Conservation (phyloP, 2,888 invertebrate genomes). For the Crematogaster levior region DNA sequence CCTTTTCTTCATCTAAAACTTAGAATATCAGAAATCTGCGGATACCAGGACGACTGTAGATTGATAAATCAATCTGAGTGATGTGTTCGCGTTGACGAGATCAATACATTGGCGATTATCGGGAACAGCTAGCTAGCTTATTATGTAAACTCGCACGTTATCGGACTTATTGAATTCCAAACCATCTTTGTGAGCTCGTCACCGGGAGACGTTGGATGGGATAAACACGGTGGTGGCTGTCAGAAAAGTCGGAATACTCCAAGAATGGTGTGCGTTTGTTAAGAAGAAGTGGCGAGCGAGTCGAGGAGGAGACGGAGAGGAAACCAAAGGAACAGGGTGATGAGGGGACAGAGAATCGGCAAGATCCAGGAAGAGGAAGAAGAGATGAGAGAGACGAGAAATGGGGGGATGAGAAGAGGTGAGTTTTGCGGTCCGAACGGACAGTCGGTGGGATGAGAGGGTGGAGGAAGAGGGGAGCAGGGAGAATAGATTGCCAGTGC, state of each 20-base stretch:
- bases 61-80: neutral
- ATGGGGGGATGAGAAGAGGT: neutral
- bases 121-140: neutral
- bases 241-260: slow-evolving; percentile 79
- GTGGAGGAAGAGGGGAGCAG: slow-evolving; percentile 2
- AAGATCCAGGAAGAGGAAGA: slow-evolving; percentile 32
- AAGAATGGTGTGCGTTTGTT: slow-evolving; percentile 67
- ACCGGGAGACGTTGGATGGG: slow-evolving; percentile 76
- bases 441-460: slow-evolving; percentile 18
- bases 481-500: slow-evolving; percentile 75
- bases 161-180: slow-evolving; percentile 80
- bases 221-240: slow-evolving; percentile 77
- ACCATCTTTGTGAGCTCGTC: slow-evolving; percentile 75
- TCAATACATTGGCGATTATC: slow-evolving; percentile 34
- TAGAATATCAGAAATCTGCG: neutral
- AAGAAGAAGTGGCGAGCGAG: slow-evolving; percentile 34
- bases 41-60: neutral
- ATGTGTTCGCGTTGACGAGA: neutral
- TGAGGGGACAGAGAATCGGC: slow-evolving; percentile 40
- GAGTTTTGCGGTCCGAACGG: slow-evolving; percentile 30
- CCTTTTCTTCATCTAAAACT: neutral
- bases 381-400: slow-evolving; percentile 37
- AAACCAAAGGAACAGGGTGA: slow-evolving; percentile 13
- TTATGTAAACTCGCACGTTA: slow-evolving; percentile 67
- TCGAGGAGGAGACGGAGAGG: neutral